Percentiles rank a stretch among this genome's conserved stretches.
These are phyloP conservation scores for Epinotia demarniana DNA, from an alignment of 2,888 invertebrate species.

Conservation along the genomic window DNA sequence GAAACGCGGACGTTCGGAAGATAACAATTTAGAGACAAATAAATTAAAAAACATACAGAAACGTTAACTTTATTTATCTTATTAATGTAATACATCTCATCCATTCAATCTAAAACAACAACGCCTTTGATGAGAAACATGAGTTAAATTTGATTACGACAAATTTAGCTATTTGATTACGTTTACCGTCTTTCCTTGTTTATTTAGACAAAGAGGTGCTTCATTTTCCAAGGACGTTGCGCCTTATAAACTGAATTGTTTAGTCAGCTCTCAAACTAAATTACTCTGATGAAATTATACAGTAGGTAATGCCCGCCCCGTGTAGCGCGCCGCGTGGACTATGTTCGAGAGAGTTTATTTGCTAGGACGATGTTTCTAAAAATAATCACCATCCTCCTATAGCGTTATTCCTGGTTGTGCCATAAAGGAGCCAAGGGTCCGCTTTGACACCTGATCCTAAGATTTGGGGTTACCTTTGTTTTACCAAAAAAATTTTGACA, in stretches of 20 bases:
- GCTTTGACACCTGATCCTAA: no score
- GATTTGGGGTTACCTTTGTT: no score
- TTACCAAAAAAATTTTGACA: no score
- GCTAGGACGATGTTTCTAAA: neutral
- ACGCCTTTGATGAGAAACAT: conserved; percentile 48
- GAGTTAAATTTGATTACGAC: conserved; percentile 20
- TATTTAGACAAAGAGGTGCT: conserved; percentile 45
- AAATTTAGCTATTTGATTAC: conserved; percentile 41
- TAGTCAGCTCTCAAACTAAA: conserved; percentile 49
- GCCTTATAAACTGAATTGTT: conserved; percentile 49
- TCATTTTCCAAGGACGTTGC: conserved; percentile 42
- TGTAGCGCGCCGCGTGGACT: neutral
- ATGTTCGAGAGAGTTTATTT: conserved; percentile 1
- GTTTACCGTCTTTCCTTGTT: conserved; percentile 45
- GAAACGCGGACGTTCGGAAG: no score
- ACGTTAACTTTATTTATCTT: no score
- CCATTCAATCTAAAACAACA: neutral
- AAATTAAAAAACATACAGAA: no score
- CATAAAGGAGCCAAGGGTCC: no score
- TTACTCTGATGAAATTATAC: conserved; percentile 48
- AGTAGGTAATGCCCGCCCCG: neutral
- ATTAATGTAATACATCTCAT: neutral
- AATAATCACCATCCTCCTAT: neutral
- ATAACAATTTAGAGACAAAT: no score
- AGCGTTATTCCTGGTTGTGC: no score